These are phyloP conservation scores for Pangasius larnaudii DNA, from an alignment of 2,797 vertebrate species.

Conservation along the genomic window DNA sequence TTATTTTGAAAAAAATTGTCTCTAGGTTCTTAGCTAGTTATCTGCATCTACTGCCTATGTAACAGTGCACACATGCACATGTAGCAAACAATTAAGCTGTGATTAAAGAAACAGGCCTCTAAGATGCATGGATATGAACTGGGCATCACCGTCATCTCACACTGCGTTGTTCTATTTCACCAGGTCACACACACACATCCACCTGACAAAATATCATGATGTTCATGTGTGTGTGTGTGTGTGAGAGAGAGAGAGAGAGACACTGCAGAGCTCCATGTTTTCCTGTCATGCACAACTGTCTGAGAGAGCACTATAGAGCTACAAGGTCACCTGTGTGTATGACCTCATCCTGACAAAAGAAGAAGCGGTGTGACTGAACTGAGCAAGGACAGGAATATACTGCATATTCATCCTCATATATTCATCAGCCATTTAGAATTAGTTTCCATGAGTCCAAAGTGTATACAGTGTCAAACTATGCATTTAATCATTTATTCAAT, in stretches of 20 bases:
- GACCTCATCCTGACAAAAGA: constrained; percentile 12
- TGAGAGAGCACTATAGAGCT: neutral
- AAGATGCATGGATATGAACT: constrained; percentile 69
- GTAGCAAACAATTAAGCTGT: neutral
- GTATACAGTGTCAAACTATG: neutral
- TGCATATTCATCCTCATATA: neutral
- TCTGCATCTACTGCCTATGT: neutral
- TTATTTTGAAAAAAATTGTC: neutral
- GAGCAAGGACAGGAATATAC: neutral
- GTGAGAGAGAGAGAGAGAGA: neutral
- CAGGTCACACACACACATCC: neutral
- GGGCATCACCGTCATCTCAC: constrained; percentile 20
- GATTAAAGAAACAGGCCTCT: constrained; percentile 69
- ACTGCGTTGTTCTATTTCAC: neutral
- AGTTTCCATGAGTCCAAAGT: neutral
- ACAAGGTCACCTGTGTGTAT: constrained; percentile 25
- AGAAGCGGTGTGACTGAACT: neutral
- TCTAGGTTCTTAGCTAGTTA: neutral
- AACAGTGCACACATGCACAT: neutral
- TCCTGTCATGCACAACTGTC: constrained; percentile 26
- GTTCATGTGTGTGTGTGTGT: neutral
- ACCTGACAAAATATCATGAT: constrained; percentile 9
- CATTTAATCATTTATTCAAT: neutral
- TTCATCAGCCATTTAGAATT: neutral
- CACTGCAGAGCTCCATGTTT: constrained; percentile 7